Percentiles rank a stretch among this genome's conserved stretches.
phyloP scores from a whole-genome alignment of 2,113 vertebrate genomes.

The Percina caprodes region DNA sequence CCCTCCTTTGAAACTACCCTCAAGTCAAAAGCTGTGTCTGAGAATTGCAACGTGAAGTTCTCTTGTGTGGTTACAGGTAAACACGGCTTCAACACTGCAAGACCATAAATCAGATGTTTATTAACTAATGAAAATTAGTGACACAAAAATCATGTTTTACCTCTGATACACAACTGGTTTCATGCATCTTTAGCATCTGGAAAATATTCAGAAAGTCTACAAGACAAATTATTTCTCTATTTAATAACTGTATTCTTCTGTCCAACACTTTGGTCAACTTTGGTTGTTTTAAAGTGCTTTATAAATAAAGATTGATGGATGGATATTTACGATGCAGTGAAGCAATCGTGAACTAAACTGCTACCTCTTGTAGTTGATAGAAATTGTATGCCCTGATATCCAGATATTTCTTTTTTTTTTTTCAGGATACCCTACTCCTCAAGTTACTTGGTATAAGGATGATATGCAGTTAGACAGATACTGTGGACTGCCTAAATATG shows the following conservation, averaged over 20 bases:
- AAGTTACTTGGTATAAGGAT: constrained; percentile 97
- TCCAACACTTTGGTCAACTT: too few relatives aligned
- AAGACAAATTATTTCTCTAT: not conserved
- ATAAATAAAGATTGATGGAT: too few relatives aligned
- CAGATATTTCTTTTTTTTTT: not conserved
- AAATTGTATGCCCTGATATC: not conserved
- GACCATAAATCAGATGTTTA: not conserved
- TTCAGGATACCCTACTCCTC: constrained; percentile 91
- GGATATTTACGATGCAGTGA: not conserved
- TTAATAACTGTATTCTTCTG: too few relatives aligned
- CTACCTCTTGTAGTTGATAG: not conserved
- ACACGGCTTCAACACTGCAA: not conserved
- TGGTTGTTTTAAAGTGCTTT: too few relatives aligned
- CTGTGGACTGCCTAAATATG: constrained; percentile 96
- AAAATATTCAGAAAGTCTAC: not conserved
- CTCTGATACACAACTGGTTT: not conserved
- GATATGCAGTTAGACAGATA: constrained; percentile 95
- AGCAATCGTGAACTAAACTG: not conserved
- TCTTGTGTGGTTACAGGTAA: constrained; percentile 95
- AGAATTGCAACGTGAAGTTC: constrained; percentile 93
- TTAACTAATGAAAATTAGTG: not conserved
- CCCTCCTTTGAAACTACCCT: constrained; percentile 93
- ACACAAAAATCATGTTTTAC: not conserved
- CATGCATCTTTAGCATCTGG: not conserved
- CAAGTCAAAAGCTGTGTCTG: constrained; percentile 93